These are phyloP conservation scores for Chionis minor DNA, from an alignment of 2,113 vertebrate genomes.

Conservation along the genomic window DNA sequence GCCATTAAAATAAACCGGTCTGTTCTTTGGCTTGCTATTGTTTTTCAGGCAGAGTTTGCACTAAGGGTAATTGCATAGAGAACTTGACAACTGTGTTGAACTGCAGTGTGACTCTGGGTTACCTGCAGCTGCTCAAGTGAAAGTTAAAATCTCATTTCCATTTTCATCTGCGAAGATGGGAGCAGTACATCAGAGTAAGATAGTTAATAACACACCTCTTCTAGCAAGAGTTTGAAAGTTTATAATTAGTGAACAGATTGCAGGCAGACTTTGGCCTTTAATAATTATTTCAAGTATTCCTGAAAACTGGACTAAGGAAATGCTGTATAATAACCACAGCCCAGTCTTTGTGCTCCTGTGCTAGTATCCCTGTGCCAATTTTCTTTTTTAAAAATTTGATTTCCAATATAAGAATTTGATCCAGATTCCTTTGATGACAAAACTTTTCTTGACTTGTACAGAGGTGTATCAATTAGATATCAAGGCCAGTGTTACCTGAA, in stretches of 20 bases:
- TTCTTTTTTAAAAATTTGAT: neutral
- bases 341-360: neutral
- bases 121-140: neutral
- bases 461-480: neutral
- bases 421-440: neutral
- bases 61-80: neutral
- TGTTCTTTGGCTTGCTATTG: neutral
- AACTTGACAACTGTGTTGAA: neutral
- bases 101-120: neutral
- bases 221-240: neutral
- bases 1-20: neutral
- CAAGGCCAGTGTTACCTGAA: neutral
- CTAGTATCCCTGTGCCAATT: neutral
- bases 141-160: neutral
- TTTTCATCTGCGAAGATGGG: neutral
- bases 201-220: neutral
- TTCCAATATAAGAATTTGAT: neutral
- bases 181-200: neutral
- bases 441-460: neutral
- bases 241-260: neutral
- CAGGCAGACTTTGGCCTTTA: neutral
- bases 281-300: neutral
- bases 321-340: neutral
- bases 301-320: neutral
- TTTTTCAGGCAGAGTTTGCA: neutral